Conservation (phyloP, 2,113 vertebrate genomes). For the Tragelaphus buxtoni region DNA sequence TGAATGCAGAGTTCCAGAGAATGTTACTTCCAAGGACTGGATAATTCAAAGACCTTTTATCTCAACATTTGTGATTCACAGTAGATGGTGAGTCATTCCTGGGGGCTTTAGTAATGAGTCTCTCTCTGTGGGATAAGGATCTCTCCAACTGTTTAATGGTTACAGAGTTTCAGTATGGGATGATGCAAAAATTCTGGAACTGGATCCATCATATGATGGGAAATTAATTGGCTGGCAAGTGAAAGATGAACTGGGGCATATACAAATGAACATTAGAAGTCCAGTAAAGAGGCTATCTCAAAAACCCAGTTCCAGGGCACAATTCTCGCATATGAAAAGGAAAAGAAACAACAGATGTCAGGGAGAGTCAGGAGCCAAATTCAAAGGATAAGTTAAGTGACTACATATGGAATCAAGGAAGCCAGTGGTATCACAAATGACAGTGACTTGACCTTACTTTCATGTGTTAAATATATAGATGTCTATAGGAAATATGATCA, state of each 20-base stretch:
- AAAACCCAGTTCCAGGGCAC: background rate
- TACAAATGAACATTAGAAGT: too few species aligned
- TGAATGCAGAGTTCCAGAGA: too few species aligned
- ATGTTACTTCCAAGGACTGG: background rate
- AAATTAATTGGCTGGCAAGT: background rate
- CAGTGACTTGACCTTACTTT: background rate
- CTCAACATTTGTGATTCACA: background rate
- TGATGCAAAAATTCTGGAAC: background rate
- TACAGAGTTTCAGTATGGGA: background rate
- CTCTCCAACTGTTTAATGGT: background rate
- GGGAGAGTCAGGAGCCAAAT: background rate
- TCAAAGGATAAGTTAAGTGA: background rate
- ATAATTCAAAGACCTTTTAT: background rate
- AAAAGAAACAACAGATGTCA: background rate
- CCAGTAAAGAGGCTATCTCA: rapidly evolving
- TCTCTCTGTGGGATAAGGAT: background rate
- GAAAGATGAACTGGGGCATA: background rate
- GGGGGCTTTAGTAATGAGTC: background rate
- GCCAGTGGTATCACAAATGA: too few species aligned
- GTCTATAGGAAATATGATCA: background rate
- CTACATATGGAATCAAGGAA: background rate
- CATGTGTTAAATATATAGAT: rapidly evolving
- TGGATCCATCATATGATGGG: background rate
- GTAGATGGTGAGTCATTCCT: background rate
- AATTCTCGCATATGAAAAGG: background rate